A percentile compares a stretch with the other conserved stretches of the same genome.
phyloP scores from a whole-genome alignment of 1,140 invertebrate genomes.

The Drosophila kurseongensis region DNA sequence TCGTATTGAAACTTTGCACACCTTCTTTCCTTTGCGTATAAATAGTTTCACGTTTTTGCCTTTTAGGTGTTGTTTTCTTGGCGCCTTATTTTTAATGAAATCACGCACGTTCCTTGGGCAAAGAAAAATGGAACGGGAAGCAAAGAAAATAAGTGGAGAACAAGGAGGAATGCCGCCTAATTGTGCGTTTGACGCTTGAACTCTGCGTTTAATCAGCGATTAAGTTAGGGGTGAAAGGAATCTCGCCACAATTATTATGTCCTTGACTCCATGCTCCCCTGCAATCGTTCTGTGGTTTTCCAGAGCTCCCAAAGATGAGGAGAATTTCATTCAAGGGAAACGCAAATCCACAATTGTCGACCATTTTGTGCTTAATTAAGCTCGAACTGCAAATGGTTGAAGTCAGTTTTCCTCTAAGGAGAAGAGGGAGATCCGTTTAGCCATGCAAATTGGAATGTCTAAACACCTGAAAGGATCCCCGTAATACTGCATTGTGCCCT shows the following conservation, averaged over 20 bases:
- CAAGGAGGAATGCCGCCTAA: background rate
- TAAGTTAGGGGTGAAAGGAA: background rate
- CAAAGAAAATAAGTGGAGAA: no score
- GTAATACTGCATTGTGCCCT: slow-evolving; percentile 1
- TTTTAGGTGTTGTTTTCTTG: slow-evolving; percentile 22
- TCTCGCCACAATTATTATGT: slow-evolving; percentile 3
- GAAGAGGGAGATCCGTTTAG: background rate
- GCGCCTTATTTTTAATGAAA: slow-evolving; percentile 43
- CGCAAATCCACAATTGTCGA: slow-evolving; percentile 10
- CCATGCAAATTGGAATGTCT: slow-evolving; percentile 48
- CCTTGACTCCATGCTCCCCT: background rate
- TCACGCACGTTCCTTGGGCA: slow-evolving; percentile 27
- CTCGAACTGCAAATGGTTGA: slow-evolving; percentile 19
- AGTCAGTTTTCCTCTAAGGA: background rate
- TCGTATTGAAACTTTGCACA: no score
- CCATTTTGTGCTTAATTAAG: slow-evolving; percentile 44
- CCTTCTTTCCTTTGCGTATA: no score
- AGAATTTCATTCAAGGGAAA: background rate
- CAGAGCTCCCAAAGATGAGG: background rate
- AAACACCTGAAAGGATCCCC: slow-evolving; percentile 18
- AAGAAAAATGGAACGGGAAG: no score
- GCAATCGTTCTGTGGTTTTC: slow-evolving; percentile 8
- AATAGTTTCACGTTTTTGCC: slow-evolving; percentile 1
- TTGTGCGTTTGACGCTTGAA: slow-evolving; percentile 2
- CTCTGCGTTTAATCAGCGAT: slow-evolving; percentile 20